A percentile compares a stretch with the other conserved stretches of the same genome.
Conservation (phyloP, 2,113 vertebrate species). For the Lichenostomus cassidix region DNA sequence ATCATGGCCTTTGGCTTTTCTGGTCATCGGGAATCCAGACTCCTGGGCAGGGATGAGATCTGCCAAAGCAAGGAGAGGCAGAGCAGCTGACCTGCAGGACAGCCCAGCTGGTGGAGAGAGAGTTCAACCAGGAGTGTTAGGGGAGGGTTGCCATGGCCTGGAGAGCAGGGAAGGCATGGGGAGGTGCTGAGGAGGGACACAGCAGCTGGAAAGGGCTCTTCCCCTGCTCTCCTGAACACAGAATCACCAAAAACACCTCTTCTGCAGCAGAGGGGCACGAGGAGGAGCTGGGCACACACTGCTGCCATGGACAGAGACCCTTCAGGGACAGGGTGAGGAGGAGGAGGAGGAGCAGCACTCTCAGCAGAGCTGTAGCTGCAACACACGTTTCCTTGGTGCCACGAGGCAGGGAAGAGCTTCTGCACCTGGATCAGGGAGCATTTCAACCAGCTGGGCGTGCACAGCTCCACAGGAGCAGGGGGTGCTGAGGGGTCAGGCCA, state of each 20-base stretch:
- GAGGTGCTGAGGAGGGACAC: background rate
- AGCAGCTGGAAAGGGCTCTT: background rate
- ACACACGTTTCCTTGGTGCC: rapidly evolving
- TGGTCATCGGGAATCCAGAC: rapidly evolving
- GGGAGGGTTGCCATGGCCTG: background rate
- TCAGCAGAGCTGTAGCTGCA: background rate
- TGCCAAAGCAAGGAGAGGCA: background rate
- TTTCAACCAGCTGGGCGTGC: background rate
- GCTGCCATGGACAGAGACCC: background rate
- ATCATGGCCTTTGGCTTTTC: background rate
- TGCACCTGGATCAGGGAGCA: background rate
- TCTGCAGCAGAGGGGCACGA: background rate
- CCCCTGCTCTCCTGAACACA: rapidly evolving
- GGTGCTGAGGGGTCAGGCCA: background rate
- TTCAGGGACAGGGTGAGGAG: background rate
- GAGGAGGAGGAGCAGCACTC: background rate
- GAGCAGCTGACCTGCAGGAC: background rate
- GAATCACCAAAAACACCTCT: background rate
- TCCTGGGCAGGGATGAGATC: background rate
- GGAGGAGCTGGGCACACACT: background rate
- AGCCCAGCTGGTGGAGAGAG: background rate
- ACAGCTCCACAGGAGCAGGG: background rate
- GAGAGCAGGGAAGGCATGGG: background rate
- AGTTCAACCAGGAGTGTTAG: background rate
- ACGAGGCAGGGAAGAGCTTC: background rate